phyloP scores from a whole-genome alignment of 1,140 invertebrate genomes.

The Asbolus verrucosus region DNA sequence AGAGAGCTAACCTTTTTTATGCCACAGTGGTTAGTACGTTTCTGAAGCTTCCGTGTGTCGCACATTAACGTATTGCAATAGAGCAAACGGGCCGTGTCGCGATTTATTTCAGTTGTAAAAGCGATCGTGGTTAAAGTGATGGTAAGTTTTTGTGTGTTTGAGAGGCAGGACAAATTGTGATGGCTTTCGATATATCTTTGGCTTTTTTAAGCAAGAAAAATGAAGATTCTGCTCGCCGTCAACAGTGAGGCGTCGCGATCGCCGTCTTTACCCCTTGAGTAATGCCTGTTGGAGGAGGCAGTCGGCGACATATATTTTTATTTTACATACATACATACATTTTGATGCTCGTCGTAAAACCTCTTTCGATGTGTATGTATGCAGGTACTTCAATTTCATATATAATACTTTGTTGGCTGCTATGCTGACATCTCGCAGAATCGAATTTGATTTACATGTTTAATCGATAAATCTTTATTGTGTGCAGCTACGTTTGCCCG shows the following conservation, averaged over 20 bases:
- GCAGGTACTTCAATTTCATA: constrained; percentile 39
- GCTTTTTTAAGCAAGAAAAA: constrained; percentile 29
- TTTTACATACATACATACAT: constrained; percentile 31
- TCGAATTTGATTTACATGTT: constrained; percentile 39
- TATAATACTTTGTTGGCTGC: constrained; percentile 37
- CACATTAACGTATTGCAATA: neutral
- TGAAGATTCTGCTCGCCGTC: constrained; percentile 15
- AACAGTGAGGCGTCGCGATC: constrained; percentile 14
- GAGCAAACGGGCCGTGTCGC: neutral
- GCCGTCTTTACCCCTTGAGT: constrained; percentile 27
- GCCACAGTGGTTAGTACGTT: neutral
- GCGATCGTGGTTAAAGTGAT: constrained; percentile 23
- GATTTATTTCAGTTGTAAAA: constrained; percentile 25
- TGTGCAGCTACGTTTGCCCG: constrained; percentile 28
- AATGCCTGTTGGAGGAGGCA: constrained; percentile 13
- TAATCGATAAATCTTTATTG: constrained; percentile 39
- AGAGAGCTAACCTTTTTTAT: no score
- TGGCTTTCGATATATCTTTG: constrained; percentile 33
- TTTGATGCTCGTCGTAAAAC: constrained; percentile 28
- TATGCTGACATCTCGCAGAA: constrained; percentile 33
- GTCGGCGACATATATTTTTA: constrained; percentile 13
- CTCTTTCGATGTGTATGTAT: constrained; percentile 22
- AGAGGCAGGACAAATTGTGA: constrained; percentile 31
- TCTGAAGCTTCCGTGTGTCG: neutral
- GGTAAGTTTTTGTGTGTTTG: constrained; percentile 31